Evolutionary conservation across 2,888 invertebrate species (phyloP).

Genomic region (Alloscopus bannaensis): DNA sequence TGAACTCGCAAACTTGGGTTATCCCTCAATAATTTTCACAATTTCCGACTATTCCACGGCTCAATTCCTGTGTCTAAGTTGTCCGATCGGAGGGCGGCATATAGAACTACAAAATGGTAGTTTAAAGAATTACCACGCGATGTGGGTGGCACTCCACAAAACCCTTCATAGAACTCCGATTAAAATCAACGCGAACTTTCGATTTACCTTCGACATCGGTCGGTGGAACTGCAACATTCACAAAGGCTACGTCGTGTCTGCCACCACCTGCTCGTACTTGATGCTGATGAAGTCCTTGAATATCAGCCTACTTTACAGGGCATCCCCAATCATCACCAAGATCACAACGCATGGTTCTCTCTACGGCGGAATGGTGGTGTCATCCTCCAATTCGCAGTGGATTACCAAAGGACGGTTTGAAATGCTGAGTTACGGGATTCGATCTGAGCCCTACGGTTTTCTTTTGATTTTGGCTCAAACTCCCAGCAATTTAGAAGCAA

Average conservation of each 20-base stretch:
- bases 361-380: conserved; percentile 16
- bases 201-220: not conserved
- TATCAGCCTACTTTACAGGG: conserved; percentile 5
- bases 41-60: conserved; percentile 4
- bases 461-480: conserved; percentile 22
- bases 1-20: conserved; percentile 25
- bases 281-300: not conserved
- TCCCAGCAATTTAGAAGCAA: conserved; percentile 41
- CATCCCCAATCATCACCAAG: not conserved
- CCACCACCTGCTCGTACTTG: not conserved
- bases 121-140: not conserved
- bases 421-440: conserved; percentile 10
- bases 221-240: conserved; percentile 35
- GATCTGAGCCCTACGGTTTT: conserved; percentile 25
- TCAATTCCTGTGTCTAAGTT: conserved; percentile 27
- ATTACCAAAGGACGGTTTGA: conserved; percentile 11
- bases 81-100: not conserved
- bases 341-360: conserved; percentile 32
- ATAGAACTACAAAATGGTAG: not conserved
- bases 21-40: conserved; percentile 28
- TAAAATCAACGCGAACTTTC: conserved; percentile 1
- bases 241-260: conserved; percentile 19
- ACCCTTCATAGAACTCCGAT: conserved; percentile 3
- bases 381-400: conserved; percentile 6
- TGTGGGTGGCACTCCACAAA: not conserved